phyloP scores from a whole-genome alignment of 2,113 vertebrate species.

The Protobothrops mucrosquamatus region DNA sequence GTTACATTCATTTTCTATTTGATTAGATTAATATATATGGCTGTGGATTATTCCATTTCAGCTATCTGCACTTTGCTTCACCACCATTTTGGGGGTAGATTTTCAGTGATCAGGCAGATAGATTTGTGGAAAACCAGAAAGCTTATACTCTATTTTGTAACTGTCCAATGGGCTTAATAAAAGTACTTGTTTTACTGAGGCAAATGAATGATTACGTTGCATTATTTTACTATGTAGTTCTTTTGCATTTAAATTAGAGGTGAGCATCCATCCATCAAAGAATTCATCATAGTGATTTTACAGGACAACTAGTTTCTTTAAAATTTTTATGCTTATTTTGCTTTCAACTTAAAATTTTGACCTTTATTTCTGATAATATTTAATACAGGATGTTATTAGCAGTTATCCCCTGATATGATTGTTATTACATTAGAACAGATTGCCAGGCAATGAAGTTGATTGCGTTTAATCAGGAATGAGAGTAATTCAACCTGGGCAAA shows the following conservation, averaged over 20 bases:
- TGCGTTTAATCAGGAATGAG: constrained; percentile 67
- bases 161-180: too few relatives aligned
- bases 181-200: too few relatives aligned
- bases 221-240: accelerated
- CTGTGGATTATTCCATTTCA: not conserved
- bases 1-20: not conserved
- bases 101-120: not conserved
- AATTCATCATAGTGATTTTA: not conserved
- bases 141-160: not conserved
- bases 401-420: constrained; percentile 60
- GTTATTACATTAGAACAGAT: constrained; percentile 67
- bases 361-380: constrained; percentile 59
- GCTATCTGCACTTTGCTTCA: not conserved
- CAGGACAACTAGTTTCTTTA: constrained; percentile 1
- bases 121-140: not conserved
- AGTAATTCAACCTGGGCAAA: constrained; percentile 49
- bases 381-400: constrained; percentile 59
- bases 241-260: not conserved
- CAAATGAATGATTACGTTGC: too few relatives aligned
- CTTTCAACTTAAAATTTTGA: constrained; percentile 57
- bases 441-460: constrained; percentile 54
- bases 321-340: constrained; percentile 27
- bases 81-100: not conserved
- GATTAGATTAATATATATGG: too few relatives aligned
- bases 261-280: not conserved